Evolutionary conservation across 1,140 invertebrate genomes (phyloP).

Genomic region (Drusus annulatus): DNA sequence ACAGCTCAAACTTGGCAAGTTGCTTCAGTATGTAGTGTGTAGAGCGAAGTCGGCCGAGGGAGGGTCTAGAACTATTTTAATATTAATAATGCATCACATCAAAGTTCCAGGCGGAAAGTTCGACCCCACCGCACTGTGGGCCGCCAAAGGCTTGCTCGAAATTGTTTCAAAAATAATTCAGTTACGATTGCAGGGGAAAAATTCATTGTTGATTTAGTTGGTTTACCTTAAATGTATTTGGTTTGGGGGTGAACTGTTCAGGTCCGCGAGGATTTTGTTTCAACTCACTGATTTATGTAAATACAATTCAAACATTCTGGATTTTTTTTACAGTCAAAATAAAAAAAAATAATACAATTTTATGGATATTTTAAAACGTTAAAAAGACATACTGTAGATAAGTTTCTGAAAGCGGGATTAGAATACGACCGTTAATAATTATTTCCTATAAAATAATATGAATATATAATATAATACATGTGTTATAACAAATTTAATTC

Average conservation of each 20-base stretch:
- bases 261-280: neutral
- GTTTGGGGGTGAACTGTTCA: slow-evolving; percentile 5
- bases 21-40: slow-evolving; percentile 8
- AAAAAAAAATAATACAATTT: too few relatives aligned
- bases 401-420: too few relatives aligned
- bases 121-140: slow-evolving; percentile 10
- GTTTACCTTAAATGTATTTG: slow-evolving; percentile 4
- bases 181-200: slow-evolving; percentile 15
- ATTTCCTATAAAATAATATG: too few relatives aligned
- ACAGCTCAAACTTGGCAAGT: neutral
- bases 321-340: too few relatives aligned
- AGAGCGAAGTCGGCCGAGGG: neutral
- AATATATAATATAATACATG: too few relatives aligned
- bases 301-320: too few relatives aligned
- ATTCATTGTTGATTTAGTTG: neutral
- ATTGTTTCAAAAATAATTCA: slow-evolving; percentile 36
- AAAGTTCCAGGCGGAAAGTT: slow-evolving; percentile 31
- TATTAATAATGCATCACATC: slow-evolving; percentile 33
- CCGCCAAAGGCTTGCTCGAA: neutral
- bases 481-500: too few relatives aligned
- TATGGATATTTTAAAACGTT: too few relatives aligned
- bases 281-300: neutral
- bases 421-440: too few relatives aligned
- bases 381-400: too few relatives aligned
- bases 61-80: slow-evolving; percentile 27